Conservation (phyloP, 1,140 invertebrate genomes). For the Xylocopa sonorina region DNA sequence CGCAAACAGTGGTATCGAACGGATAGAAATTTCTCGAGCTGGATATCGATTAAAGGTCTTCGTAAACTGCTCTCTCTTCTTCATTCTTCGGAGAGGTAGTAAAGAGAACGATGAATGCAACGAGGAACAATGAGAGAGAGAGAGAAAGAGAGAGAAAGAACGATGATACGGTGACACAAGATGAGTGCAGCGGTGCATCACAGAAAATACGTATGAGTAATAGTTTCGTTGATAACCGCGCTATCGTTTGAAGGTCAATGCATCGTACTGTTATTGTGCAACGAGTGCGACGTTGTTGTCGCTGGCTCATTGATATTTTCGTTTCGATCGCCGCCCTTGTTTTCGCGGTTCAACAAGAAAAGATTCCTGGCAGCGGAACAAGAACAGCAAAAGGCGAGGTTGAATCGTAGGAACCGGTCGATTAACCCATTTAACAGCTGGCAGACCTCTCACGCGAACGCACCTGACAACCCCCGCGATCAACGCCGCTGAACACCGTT, state of each 20-base stretch:
- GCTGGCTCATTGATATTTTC: too few species aligned
- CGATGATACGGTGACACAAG: not conserved
- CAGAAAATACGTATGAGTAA: not conserved
- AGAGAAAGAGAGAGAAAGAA: not conserved
- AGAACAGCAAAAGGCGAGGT: not conserved
- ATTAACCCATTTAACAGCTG: not conserved
- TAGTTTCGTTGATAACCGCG: not conserved
- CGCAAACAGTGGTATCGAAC: not conserved
- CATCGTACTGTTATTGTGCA: not conserved
- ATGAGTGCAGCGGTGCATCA: not conserved
- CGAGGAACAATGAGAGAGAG: too few species aligned
- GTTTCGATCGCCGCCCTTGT: too few species aligned
- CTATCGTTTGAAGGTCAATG: constrained; percentile 2
- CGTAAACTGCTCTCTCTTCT: not conserved
- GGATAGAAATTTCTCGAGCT: too few species aligned
- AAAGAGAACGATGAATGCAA: too few species aligned
- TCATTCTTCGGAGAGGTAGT: too few species aligned
- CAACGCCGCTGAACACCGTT: not conserved
- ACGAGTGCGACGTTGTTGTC: not conserved
- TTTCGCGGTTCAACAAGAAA: too few species aligned
- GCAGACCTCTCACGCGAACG: not conserved
- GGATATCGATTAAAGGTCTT: constrained; percentile 6
- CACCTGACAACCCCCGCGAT: not conserved
- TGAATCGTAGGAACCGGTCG: not conserved
- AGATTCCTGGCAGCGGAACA: not conserved